Evolutionary conservation across 2,797 vertebrate genomes (phyloP), one percentile per base, ranked within the genome.

Genomic region (Gephyroberyx darwinii): DNA sequence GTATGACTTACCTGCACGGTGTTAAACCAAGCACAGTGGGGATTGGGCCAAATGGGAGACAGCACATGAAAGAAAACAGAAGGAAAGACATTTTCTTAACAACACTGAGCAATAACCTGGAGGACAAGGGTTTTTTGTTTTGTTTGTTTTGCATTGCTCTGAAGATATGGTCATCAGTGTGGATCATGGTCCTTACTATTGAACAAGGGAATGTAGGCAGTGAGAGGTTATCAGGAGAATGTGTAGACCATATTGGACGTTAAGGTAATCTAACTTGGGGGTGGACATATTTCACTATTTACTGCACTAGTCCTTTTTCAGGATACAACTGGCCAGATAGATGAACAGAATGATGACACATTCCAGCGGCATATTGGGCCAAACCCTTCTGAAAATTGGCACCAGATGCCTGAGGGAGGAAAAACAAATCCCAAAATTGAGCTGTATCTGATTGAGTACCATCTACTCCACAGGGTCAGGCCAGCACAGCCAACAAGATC

Each of bases 381-480:
- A 70, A 84, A 83, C 75, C 59, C 75, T 74, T 87, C 77, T 65
- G 77, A 86, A 92, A 92, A 92, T 90, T 91, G 90, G 86, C 88
- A 90, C 88, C 91, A 94, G 92, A 93, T 93, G 93, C 90, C 84
- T 31, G 67, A 71, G 76, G 67, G 84, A 88, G 85, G 83, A 85
- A 89, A 86, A 88, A 85, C 75, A 86, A 91, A 90, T 92, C 85
- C 87, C 76, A 69, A 92, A 94, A 93, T 78, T 91, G 89, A 90
- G 87, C 80, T 35, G 88, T 37, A 85, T 90, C 82, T 91, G 91
- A 93, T 90, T 89, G 88, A 84, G 77, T 55, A 82, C 33, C 77
- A 83, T 88, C 83, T 64, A 84, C 52, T 69, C 74, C 66, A 84
- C 65, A 69, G 69, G 37, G 86, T 86, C 85, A 86, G 86, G 86